phyloP scores from a whole-genome alignment of 2,797 vertebrate species.

The Danio albolineatus region DNA sequence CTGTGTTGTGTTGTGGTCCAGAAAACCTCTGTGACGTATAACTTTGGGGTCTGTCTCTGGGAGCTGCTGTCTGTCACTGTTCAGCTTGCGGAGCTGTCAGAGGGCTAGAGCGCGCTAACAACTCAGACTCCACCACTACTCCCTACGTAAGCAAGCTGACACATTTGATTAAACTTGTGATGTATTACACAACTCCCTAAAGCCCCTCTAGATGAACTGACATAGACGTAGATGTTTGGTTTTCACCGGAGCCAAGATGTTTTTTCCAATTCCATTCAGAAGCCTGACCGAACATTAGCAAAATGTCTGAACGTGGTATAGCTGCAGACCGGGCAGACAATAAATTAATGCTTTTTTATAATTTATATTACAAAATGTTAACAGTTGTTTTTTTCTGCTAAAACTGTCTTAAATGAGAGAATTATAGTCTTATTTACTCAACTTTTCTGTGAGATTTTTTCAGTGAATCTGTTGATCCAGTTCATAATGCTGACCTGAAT shows the following conservation, averaged over 20 bases:
- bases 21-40: slow-evolving; percentile 27
- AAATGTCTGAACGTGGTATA: slow-evolving; percentile 18
- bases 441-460: neutral
- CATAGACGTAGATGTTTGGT: slow-evolving; percentile 55
- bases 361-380: neutral
- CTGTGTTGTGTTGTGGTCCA: neutral
- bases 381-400: neutral
- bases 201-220: neutral
- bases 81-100: slow-evolving; percentile 43
- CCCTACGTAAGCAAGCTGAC: slow-evolving; percentile 25
- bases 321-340: neutral
- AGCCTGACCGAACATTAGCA: slow-evolving; percentile 36
- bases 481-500: neutral
- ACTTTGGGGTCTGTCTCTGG: slow-evolving; percentile 36
- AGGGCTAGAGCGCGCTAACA: slow-evolving; percentile 22
- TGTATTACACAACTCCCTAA: slow-evolving; percentile 27
- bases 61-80: slow-evolving; percentile 35
- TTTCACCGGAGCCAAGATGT: slow-evolving; percentile 60
- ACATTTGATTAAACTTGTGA: slow-evolving; percentile 31
- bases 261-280: slow-evolving; percentile 52
- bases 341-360: neutral
- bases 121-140: slow-evolving; percentile 8
- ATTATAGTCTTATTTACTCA: neutral
- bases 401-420: neutral
- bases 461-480: slow-evolving; percentile 3